These are phyloP conservation scores for Trachymyrmex cornetzi DNA, from an alignment of 1,140 invertebrate genomes.

Conservation along the genomic window DNA sequence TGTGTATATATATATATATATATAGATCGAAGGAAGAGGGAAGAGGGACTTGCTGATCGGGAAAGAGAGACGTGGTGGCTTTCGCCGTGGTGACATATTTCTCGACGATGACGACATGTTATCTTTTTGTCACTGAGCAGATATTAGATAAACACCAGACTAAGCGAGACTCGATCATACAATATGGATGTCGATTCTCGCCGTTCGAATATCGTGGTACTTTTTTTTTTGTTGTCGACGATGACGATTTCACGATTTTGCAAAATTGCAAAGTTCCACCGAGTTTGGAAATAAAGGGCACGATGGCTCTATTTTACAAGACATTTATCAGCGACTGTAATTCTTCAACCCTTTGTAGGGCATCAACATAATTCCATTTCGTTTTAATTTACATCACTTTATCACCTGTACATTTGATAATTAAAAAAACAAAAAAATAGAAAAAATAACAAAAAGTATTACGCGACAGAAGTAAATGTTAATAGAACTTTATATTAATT, in stretches of 20 bases:
- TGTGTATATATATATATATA: slow-evolving; percentile 40
- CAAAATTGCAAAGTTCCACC: background rate
- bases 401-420: background rate
- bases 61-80: slow-evolving; percentile 43
- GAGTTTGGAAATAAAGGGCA: slow-evolving; percentile 2
- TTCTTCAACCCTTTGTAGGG: slow-evolving; percentile 2
- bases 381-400: background rate
- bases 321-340: background rate
- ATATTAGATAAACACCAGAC: slow-evolving; percentile 18
- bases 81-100: slow-evolving; percentile 34
- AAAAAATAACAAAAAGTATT: background rate
- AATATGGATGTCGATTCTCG: slow-evolving; percentile 37
- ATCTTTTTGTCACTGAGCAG: slow-evolving; percentile 46
- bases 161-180: slow-evolving; percentile 27
- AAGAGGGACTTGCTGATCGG: slow-evolving; percentile 16
- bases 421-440: background rate
- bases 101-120: slow-evolving; percentile 22
- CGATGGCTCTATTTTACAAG: background rate
- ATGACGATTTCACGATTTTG: slow-evolving; percentile 26
- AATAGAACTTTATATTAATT: background rate
- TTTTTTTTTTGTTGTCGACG: slow-evolving; percentile 4
- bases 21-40: slow-evolving; percentile 6
- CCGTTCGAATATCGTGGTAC: slow-evolving; percentile 22
- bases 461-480: background rate
- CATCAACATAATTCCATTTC: background rate